Base-by-base conservation (phyloP, 2,888 invertebrate species). In the Actias luna region DNA sequence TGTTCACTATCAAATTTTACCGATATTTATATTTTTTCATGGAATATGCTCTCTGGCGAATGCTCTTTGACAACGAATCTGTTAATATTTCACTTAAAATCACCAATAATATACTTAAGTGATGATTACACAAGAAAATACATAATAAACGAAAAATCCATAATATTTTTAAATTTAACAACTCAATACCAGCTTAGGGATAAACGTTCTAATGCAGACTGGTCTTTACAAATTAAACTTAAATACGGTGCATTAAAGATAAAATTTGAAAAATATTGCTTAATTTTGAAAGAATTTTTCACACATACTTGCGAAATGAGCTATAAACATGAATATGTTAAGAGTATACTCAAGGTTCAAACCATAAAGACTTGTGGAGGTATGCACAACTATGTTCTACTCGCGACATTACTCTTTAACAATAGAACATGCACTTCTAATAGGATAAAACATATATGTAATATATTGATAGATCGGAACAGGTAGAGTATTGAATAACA, bases 241-340 rank as follows among this genome's bases (percentile, higher is more conserved):
- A 69, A 67, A 42, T 5, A 0, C 10, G 0, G 0, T 5, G 0
- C 0, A 0, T 0, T 50, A 65, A 64, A 62, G 63, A 63, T 27
- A 31, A 18, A 59, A 50, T 52, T 67, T 57, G 50, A 2, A 25
- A 57, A 5, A 12, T 16, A 16, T 58, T 58, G 14, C 18, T 33
- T 18, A 5, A 35, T 64, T 64, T 58, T 50, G 64, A 60, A 73
- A 69, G 68, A 71, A 69, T 67, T 68, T 72, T 74, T 77, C 69
- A 67, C 74, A 76, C 69, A 67, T 50, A 59, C 63, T 66, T 71
- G 74, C 70, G 70, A 78, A 75, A 73, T 67, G 68, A 59, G 52
- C 63, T 59, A 63, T 63, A 63, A 63, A 63, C 63, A 57, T 57
- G 50, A 67, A 68, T 60, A 55, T 59, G 63, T 63, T 66, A 65